phyloP scores from a whole-genome alignment of 2,113 vertebrate species.

The Muscicapa adusta region DNA sequence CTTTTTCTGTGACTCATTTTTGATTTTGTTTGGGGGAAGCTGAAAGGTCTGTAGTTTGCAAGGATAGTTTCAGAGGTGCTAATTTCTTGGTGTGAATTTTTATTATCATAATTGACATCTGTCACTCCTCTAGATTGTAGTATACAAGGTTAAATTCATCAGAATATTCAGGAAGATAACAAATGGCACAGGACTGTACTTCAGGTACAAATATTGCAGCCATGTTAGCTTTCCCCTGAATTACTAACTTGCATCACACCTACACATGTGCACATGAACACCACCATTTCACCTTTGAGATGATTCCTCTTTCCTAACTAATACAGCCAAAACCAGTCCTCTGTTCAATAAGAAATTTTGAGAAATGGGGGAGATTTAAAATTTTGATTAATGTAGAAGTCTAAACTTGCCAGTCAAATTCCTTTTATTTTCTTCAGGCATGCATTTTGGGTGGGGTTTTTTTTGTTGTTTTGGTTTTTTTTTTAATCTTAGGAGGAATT shows the following conservation, averaged over 20 bases:
- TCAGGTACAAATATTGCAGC: background rate
- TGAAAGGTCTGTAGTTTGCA: background rate
- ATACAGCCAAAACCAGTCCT: background rate
- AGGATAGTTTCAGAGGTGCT: background rate
- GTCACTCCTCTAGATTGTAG: background rate
- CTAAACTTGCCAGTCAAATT: background rate
- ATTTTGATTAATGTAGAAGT: background rate
- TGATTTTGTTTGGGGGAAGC: background rate
- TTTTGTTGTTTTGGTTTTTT: background rate
- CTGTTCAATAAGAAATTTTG: background rate
- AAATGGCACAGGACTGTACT: background rate
- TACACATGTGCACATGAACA: background rate
- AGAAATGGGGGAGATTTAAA: background rate
- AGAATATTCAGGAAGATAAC: background rate
- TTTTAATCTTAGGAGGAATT: background rate
- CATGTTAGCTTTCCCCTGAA: background rate
- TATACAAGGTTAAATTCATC: background rate
- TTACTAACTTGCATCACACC: background rate
- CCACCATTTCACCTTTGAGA: background rate
- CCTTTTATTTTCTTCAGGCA: background rate
- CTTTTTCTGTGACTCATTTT: background rate
- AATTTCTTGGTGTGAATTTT: background rate
- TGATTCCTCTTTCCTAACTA: background rate
- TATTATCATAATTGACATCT: background rate
- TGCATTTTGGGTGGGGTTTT: background rate